Evolutionary conservation across 2,113 vertebrate species (phyloP).

Genomic region (Tretioscincus oriximinensis): DNA sequence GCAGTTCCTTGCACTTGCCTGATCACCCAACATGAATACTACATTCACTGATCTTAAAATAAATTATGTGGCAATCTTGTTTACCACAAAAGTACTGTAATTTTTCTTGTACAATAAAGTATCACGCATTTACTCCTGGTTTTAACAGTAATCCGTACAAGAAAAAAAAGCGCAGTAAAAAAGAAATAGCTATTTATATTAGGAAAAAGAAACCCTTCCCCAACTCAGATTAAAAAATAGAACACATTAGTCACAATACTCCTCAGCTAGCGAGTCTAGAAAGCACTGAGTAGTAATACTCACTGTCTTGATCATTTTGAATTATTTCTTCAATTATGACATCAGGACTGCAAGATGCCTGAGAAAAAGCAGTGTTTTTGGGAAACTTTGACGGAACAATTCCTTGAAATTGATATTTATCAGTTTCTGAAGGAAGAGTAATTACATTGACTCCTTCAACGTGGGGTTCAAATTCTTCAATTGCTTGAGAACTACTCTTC

Average conservation of each 20-base stretch:
- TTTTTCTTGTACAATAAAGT: too few species aligned
- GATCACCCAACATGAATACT: too few species aligned
- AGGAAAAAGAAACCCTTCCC: neutral
- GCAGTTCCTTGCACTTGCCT: too few species aligned
- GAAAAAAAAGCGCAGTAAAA: neutral
- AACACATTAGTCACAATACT: neutral
- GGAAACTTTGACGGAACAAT: neutral
- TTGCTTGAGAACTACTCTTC: slow-evolving; percentile 4
- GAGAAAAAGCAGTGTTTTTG: slow-evolving; percentile 26
- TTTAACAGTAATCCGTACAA: too few species aligned
- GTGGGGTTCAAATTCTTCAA: slow-evolving; percentile 19
- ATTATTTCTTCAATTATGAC: slow-evolving; percentile 83
- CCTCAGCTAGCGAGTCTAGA: neutral
- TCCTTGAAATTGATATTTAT: slow-evolving; percentile 14
- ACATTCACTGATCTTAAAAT: too few species aligned
- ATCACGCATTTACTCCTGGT: too few species aligned
- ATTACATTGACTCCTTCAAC: slow-evolving; percentile 10
- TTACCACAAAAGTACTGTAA: too few species aligned
- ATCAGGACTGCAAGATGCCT: slow-evolving; percentile 59
- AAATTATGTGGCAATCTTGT: too few species aligned
- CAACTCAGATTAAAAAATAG: neutral
- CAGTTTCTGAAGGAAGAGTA: slow-evolving; percentile 1
- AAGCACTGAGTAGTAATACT: slow-evolving; percentile 43
- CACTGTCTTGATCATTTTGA: slow-evolving; percentile 69
- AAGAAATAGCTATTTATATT: too few species aligned